Conservation (phyloP, 2,113 vertebrate species). For the Peromyscus leucopus region DNA sequence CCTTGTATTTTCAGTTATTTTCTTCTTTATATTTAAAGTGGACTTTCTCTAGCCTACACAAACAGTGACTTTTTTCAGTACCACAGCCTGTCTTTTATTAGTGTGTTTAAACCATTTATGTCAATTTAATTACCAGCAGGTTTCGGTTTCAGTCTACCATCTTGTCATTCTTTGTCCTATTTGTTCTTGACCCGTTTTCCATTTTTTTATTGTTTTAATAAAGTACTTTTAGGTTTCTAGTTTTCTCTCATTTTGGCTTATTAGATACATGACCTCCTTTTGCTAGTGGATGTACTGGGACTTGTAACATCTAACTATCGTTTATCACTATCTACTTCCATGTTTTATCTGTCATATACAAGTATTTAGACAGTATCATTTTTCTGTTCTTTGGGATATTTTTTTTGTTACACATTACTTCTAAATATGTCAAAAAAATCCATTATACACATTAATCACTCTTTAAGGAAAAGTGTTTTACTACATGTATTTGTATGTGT, state of each 20-base stretch:
- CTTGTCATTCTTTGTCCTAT: background rate
- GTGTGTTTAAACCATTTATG: background rate
- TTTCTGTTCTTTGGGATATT: background rate
- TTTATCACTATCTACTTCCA: background rate
- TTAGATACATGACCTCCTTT: background rate
- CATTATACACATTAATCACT: background rate
- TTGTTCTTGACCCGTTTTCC: background rate
- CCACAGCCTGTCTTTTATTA: background rate
- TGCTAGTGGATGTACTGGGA: background rate
- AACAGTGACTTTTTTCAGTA: background rate
- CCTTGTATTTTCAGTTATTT: background rate
- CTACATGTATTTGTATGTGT: no score
- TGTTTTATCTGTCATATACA: background rate
- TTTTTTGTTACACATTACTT: constrained; percentile 3
- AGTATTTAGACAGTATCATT: background rate
- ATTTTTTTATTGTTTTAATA: background rate
- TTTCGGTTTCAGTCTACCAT: background rate
- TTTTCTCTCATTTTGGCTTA: background rate
- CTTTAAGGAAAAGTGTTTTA: background rate
- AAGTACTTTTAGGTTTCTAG: background rate
- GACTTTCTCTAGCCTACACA: background rate
- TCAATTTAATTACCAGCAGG: background rate
- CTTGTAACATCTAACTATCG: background rate
- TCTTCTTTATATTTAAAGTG: constrained; percentile 1
- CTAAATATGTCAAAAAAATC: background rate